Evolutionary conservation across 2,113 vertebrate species (phyloP).

Genomic region (Australoheros scitulus): DNA sequence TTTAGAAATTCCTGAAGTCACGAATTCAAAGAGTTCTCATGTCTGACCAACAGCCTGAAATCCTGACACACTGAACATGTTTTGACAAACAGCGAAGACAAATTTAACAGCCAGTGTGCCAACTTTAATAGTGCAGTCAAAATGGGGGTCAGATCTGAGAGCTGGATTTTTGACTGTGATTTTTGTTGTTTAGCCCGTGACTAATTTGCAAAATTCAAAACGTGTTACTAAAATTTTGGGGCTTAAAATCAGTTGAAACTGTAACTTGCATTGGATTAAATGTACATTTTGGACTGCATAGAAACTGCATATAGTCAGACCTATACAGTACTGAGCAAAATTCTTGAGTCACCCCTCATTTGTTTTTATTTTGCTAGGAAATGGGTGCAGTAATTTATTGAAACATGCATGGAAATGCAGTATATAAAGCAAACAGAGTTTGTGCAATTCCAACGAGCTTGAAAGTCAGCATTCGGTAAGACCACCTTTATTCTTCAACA

Average conservation of each 20-base stretch:
- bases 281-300: neutral
- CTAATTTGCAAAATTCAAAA: neutral
- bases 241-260: neutral
- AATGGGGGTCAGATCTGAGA: neutral
- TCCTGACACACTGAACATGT: neutral
- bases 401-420: neutral
- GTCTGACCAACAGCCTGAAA: neutral
- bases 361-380: constrained; percentile 1
- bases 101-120: neutral
- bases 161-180: too few species aligned
- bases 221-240: neutral
- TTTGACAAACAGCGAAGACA: neutral
- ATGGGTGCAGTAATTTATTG: neutral
- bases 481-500: neutral
- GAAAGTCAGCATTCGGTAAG: neutral
- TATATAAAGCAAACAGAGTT: neutral
- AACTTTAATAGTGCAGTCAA: neutral
- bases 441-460: neutral
- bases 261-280: neutral
- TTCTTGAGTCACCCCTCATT: neutral
- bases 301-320: neutral
- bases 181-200: neutral
- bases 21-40: neutral
- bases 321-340: neutral
- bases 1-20: neutral